Evolutionary conservation across 2,888 invertebrate genomes (phyloP).

Genomic region (Chalcosyrphus nemorum): DNA sequence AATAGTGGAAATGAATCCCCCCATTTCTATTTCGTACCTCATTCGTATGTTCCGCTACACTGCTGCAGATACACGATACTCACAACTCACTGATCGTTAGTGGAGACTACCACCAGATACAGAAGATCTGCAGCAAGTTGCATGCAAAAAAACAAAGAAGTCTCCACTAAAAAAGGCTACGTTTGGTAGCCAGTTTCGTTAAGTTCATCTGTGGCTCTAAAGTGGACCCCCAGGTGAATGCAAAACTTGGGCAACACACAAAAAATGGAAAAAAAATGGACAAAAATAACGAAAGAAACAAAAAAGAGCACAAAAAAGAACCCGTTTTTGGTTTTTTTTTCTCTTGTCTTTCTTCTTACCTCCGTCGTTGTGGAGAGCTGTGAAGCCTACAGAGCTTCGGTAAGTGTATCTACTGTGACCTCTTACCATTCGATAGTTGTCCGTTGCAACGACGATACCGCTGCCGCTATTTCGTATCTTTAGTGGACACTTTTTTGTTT

Average conservation of each 20-base stretch:
- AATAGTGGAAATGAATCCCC: slow-evolving; percentile 21
- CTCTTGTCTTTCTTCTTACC: too few relatives aligned
- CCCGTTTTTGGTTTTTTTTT: too few relatives aligned
- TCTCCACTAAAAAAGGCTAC: too few relatives aligned
- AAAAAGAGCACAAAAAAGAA: slow-evolving; percentile 53
- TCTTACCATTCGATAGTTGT: slow-evolving; percentile 71
- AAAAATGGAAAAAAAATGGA: neutral
- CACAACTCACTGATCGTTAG: neutral
- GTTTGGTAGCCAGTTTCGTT: slow-evolving; percentile 62
- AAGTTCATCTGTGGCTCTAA: slow-evolving; percentile 37
- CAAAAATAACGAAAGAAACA: slow-evolving; percentile 34
- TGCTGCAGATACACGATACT: neutral
- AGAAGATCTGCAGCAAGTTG: slow-evolving; percentile 20
- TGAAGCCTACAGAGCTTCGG: slow-evolving; percentile 60
- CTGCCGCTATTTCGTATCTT: slow-evolving; percentile 38
- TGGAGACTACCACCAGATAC: slow-evolving; percentile 21
- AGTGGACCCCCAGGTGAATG: slow-evolving; percentile 13
- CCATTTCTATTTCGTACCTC: neutral
- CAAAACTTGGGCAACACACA: slow-evolving; percentile 39
- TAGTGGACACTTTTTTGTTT: neutral
- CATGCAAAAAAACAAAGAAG: slow-evolving; percentile 10
- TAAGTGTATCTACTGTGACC: slow-evolving; percentile 59
- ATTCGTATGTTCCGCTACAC: slow-evolving; percentile 22
- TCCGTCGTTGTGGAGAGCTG: neutral
- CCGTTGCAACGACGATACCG: slow-evolving; percentile 61